These are phyloP conservation scores for Neoniphon sammara DNA, from an alignment of 2,797 vertebrate species.

Conservation along the genomic window DNA sequence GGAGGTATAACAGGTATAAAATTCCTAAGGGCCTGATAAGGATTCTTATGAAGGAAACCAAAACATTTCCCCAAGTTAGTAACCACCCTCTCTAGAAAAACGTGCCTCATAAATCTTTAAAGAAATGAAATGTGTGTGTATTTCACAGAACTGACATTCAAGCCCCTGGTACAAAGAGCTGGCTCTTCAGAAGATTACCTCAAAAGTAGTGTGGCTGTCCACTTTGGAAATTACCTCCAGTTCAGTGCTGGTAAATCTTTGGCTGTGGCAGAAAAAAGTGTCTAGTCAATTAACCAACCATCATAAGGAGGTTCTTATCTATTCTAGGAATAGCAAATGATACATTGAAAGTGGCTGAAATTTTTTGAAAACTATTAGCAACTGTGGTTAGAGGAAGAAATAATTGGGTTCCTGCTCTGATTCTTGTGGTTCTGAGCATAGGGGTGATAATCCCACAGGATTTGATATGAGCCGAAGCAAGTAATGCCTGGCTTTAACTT, in stretches of 20 bases:
- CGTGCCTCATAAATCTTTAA: too few species aligned
- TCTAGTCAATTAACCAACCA: not conserved
- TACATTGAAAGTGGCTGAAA: conserved; percentile 11
- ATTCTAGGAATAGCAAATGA: not conserved
- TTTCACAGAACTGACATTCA: not conserved
- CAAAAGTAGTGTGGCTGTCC: not conserved
- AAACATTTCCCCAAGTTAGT: too few species aligned
- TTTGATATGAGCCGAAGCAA: conserved; percentile 33
- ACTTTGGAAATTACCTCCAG: not conserved
- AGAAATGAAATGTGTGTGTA: not conserved
- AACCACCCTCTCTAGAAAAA: too few species aligned
- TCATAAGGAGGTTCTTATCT: not conserved
- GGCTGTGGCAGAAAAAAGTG: too few species aligned
- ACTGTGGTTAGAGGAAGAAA: conserved; percentile 6
- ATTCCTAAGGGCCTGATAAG: too few species aligned
- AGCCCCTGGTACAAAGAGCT: not conserved
- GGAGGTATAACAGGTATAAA: too few species aligned
- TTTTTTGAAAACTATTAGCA: not conserved
- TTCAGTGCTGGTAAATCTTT: too few species aligned
- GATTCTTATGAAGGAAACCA: too few species aligned
- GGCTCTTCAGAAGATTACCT: not conserved
- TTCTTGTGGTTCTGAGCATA: conserved; percentile 43
- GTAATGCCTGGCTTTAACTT: conserved; percentile 9
- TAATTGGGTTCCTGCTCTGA: conserved; percentile 46
- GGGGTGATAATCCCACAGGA: conserved; percentile 39